Base-by-base conservation (phyloP, 2,797 vertebrate species). In the Clarias platycephalus region DNA sequence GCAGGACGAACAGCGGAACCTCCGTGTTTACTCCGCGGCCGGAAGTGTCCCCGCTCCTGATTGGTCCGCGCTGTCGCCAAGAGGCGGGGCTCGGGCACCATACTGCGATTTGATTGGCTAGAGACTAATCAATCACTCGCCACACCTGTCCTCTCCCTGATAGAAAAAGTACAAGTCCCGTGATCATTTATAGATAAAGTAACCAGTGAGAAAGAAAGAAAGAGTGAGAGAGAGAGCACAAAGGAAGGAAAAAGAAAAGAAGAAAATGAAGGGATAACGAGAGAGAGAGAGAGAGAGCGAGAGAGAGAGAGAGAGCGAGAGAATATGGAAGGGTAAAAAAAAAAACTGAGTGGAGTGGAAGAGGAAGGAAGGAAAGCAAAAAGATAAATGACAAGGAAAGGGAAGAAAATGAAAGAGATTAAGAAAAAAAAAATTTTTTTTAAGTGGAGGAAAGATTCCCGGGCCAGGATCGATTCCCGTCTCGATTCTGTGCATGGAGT, bases 1-100 rank as follows among this genome's bases (percentile, higher is more conserved):
- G 58, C 37, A 64, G 31, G 18, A 40, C 9, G 44, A 44, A 44
- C 40, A 44, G 9, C 7, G 44, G 40, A 44, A 44, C 40, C 88
- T 89, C 91, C 90, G 91, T 80, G 87, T 86, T 85, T 26, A 82
- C 88, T 89, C 89, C 87, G 86, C 16, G 88, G 15, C 75, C 89
- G 70, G 85, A 85, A 82, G 88, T 89, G 82, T 84, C 62, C 79
- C 53, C 15, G 28, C 16, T 22, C 40, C 58, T 85, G 81, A 90
- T 90, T 89, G 90, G 91, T 31, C 81, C 57, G 67, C 34, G 9
- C 18, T 71, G 10, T 15, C 74, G 74, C 67, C 4, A 22, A 53
- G 90, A 80, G 91, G 89, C 86, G 89, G 91, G 83, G 68, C 72
- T n/a, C 15, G 2, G 9, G 24, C 15, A 6, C 20, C 53, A 72